Base-by-base conservation (phyloP, 2,888 invertebrate species). In the Monochamus alternatus region DNA sequence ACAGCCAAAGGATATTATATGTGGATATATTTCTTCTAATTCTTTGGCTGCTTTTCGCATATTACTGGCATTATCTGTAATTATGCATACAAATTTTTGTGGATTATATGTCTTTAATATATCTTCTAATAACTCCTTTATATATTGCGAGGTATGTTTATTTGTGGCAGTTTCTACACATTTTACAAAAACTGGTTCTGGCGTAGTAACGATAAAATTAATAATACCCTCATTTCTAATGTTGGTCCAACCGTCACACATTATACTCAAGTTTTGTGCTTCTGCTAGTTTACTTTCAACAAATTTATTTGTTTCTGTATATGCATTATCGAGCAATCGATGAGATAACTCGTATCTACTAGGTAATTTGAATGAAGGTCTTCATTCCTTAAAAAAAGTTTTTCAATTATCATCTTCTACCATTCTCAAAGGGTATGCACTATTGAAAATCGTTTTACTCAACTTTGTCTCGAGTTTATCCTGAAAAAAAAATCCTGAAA, bases 141-240 rank as follows among this genome's bases (percentile, higher is more conserved):
- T 59, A 59, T 59, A 59, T 30, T 30, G 5, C 30, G 59, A 22
- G 1, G 3, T 59, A 30, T 59, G 59, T 59, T 59, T 59, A 30
- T 59, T 22, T 30, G 7, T 5, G 5, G 30, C 10, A 9, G 59
- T 59, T 59, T 59, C 59, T 10, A 59, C 9, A 31, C 30, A 59
- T 59, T 59, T 59, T 30, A 59, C 30, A 59, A 59, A 59, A 3
- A 63, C 38, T 32, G 63, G 63, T 63, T 38, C 38, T 43, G 43
- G 63, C 5, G 43, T 63, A 12, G 63, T 63, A 4, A 43, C 5
- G 38, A 63, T 38, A 14, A 63, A 32, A 63, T 63, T 63, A 38
- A 63, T 63, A 43, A 63, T n/a, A 38, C n/a, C 63, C 38, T 63
- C 38, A 63, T 63, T 63, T 12, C 63, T 63, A 38, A 63, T 58